phyloP scores from a whole-genome alignment of 1,140 invertebrate species.

The Glossosoma conforme region DNA sequence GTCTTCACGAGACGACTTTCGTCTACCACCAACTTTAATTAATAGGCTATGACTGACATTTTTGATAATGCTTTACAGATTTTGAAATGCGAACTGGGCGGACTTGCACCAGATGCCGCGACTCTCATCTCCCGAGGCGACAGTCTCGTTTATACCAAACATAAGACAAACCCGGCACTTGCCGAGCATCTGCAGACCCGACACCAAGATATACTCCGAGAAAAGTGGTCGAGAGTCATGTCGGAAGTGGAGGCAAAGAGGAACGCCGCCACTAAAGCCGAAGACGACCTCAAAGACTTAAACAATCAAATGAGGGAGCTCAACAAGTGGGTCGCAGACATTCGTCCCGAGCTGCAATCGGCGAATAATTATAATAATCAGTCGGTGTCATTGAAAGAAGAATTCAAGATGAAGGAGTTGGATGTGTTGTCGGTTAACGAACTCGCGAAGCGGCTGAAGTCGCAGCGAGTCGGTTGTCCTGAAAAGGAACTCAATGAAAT shows the following conservation, averaged over 20 bases:
- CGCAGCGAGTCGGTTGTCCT: slow-evolving; percentile 35
- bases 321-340: slow-evolving; percentile 50
- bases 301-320: slow-evolving; percentile 44
- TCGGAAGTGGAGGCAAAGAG: slow-evolving; percentile 57
- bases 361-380: slow-evolving; percentile 54
- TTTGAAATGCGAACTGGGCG: slow-evolving; percentile 58
- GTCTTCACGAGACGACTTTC: too few relatives aligned
- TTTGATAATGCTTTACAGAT: slow-evolving; percentile 52
- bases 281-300: slow-evolving; percentile 52
- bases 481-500: slow-evolving; percentile 36
- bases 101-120: slow-evolving; percentile 71
- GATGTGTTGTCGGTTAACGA: slow-evolving; percentile 50
- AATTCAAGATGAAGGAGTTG: slow-evolving; percentile 45
- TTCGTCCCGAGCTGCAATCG: slow-evolving; percentile 48
- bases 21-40: too few relatives aligned
- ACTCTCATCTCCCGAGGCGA: slow-evolving; percentile 74
- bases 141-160: slow-evolving; percentile 57
- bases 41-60: too few relatives aligned
- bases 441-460: slow-evolving; percentile 46
- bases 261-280: slow-evolving; percentile 52
- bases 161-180: slow-evolving; percentile 50
- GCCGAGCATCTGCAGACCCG: slow-evolving; percentile 54
- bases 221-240: slow-evolving; percentile 64
- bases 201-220: slow-evolving; percentile 57
- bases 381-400: slow-evolving; percentile 43